Evolutionary conservation across 2,888 invertebrate genomes (phyloP), one percentile per base, ranked within the genome.

Genomic region (Ormyrus labotus): DNA sequence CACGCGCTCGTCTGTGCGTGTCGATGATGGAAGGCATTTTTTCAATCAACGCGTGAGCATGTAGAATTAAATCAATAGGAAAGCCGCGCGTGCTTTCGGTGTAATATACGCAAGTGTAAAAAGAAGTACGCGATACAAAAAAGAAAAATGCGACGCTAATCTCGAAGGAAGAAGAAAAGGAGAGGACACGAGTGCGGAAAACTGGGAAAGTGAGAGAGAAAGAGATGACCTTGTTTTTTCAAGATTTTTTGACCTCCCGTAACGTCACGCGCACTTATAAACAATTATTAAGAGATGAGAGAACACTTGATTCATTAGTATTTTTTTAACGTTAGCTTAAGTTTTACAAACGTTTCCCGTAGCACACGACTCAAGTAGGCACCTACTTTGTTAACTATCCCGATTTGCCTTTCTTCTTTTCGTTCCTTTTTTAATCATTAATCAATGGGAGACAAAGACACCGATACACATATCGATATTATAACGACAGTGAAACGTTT

Each of bases 381-480:
- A 80, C 65, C 67, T 63, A 70, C 63, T 64, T 58, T 19, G 48
- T 19, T 47, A 48, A 13, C 19, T 70, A 48, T 53, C 19, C 8
- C 34, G 3, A 2, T 47, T 75, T 48, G 4, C 45, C 58, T 48
- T 78, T 53, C 58, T 45, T 50, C 60, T n/a, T 11, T 79, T 63
- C 58, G 51, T 71, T 53, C 51, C 48, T 68, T 63, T 63, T 70
- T 53, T 34, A 34, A 34, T 34, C 34, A 34, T 34, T 34, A 34
- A 61, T 47, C 53, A 55, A 34, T 64, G 60, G 61, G 74, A 78
- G 82, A 81, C 67, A 85, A 85, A 84, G 80, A 87, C 85, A 86
- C 84, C 84, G 86, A 86, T 85, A 86, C 86, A 86, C 73, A 78
- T 80, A 82, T 74, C 80, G 77, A 82, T 78, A 81, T 75, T 75